Evolutionary conservation across 2,113 vertebrate genomes (phyloP).

Genomic region (Scomber colias): DNA sequence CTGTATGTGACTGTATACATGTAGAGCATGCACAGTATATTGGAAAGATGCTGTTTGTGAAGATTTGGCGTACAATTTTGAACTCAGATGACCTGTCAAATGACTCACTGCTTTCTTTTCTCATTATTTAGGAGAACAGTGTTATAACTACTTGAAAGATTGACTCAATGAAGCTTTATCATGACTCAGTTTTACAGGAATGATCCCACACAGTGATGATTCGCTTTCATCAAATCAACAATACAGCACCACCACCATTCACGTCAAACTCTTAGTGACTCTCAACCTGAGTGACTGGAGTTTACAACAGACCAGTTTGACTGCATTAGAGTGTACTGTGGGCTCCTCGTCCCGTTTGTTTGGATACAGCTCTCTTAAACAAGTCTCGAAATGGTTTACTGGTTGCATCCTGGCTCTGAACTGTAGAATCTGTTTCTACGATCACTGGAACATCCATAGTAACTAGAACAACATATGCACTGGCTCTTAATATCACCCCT

Average conservation of each 20-base stretch:
- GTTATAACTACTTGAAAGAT: neutral
- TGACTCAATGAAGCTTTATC: constrained; percentile 22
- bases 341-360: too few relatives aligned
- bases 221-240: constrained; percentile 15
- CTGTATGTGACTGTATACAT: neutral
- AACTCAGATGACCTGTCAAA: neutral
- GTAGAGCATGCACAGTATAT: neutral
- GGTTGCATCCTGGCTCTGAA: too few relatives aligned
- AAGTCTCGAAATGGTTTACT: too few relatives aligned
- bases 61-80: neutral
- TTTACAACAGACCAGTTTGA: too few relatives aligned
- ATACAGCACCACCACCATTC: neutral
- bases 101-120: too few relatives aligned
- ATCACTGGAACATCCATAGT: too few relatives aligned
- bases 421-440: too few relatives aligned
- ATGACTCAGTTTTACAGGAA: constrained; percentile 33
- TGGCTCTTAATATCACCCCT: too few relatives aligned
- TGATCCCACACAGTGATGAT: constrained; percentile 15
- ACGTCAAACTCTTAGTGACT: neutral
- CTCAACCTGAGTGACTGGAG: too few relatives aligned
- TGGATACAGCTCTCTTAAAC: too few relatives aligned
- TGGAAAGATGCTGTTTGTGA: neutral
- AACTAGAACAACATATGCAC: too few relatives aligned
- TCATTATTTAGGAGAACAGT: neutral
- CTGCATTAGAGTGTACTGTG: too few relatives aligned